phyloP scores from a whole-genome alignment of 2,797 vertebrate species.

The Podarcis siculus region DNA sequence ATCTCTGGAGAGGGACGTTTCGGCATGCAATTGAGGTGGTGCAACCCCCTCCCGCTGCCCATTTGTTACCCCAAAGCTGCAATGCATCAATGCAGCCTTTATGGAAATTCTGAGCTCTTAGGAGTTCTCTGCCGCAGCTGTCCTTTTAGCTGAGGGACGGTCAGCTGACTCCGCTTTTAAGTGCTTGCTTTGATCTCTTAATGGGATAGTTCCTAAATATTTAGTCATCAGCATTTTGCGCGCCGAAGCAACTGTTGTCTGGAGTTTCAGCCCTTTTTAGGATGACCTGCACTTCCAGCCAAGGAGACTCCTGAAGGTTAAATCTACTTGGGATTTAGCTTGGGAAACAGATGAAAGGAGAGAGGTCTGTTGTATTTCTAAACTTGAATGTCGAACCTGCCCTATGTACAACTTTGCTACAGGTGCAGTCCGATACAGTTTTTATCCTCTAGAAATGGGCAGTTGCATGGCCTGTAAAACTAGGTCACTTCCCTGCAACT shows the following conservation, averaged over 20 bases:
- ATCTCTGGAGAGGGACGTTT: not conserved
- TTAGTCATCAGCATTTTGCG: constrained; percentile 19
- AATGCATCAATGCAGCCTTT: not conserved
- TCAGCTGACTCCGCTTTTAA: not conserved
- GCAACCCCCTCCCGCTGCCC: not conserved
- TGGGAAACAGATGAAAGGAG: not conserved
- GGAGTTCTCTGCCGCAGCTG: not conserved
- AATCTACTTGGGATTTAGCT: not conserved
- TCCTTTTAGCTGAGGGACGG: constrained; percentile 16
- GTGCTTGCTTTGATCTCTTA: constrained; percentile 26
- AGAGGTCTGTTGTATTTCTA: constrained; percentile 2
- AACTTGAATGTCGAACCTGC: not conserved
- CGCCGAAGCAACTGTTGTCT: not conserved
- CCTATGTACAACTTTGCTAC: not conserved
- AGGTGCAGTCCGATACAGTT: constrained; percentile 15
- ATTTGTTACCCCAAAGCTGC: constrained; percentile 4
- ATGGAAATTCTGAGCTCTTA: not conserved
- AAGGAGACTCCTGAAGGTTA: constrained; percentile 42
- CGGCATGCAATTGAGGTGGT: not conserved
- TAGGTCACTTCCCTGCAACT: constrained; percentile 20
- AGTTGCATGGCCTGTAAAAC: not conserved
- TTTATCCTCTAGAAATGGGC: not conserved
- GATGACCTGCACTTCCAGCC: constrained; percentile 8
- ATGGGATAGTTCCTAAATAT: constrained; percentile 49
- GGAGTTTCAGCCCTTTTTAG: constrained; percentile 26